Evolutionary conservation across 2,888 invertebrate genomes (phyloP), one percentile per base, ranked within the genome.

Genomic region (Yponomeuta sedellus): DNA sequence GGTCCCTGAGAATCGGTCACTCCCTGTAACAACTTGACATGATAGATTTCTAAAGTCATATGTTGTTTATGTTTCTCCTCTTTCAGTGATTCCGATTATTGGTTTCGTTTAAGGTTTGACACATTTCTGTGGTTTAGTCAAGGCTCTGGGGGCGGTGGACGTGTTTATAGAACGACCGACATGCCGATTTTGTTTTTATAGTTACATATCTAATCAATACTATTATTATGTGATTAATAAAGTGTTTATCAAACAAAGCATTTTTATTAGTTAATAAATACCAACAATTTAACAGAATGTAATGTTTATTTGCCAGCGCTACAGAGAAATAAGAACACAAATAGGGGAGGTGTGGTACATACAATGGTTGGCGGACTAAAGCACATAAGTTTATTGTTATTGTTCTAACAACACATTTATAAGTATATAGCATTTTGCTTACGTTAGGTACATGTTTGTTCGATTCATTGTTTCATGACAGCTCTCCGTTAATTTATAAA

Each of bases 221-320:
- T 34, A 65, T 65, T 39, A 65, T 65, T 5, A 65, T 44, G n/a
- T 66, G 66, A 66, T 66, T 52, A 66, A 66, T 66, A 66, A 66
- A 66, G 25, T 28, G 61, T 19, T 66, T 44, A 25, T 44, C 16
- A 52, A 52, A 52, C 12, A 34, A 16, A 52, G 12, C 2, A 16
- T 3, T 52, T 52, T 52, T 52, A 52, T 52, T 1, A 6, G 1
- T 63, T 6, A 63, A 63, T 39, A 19, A 63, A 63, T 39, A 8
- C 11, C n/a, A 8, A 11, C 20, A 2, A 2, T 20, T 11, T 11
- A 63, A 63, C 63, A 63, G 63, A 63, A 63, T 39, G 40, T 34
- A 19, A 39, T 12, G 63, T 63, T 63, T 63, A 63, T 40, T 63
- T 22, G 19, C 19, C 39, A 20, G 19, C 10, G 12, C 12, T 19